Conservation (phyloP, 2,113 vertebrate species). For the Hippocampus mohnikei region DNA sequence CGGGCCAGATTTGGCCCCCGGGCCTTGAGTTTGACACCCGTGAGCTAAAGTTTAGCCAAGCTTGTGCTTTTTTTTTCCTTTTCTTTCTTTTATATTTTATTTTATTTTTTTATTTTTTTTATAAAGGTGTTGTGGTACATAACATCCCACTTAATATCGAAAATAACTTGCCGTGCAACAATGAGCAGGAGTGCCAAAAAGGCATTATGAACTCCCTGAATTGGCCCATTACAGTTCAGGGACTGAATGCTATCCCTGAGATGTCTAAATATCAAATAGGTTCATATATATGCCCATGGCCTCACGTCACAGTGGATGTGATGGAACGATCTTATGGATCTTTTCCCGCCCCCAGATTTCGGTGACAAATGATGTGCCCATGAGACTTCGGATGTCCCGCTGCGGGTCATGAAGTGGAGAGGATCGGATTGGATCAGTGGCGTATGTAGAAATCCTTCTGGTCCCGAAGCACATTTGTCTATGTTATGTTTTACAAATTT, state of each 20-base stretch:
- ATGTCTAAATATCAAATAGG: slow-evolving; percentile 47
- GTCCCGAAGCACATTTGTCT: too few species aligned
- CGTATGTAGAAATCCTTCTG: neutral
- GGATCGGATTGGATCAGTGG: neutral
- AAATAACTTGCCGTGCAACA: neutral
- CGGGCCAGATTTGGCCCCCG: too few species aligned
- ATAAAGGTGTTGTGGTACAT: neutral
- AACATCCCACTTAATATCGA: neutral
- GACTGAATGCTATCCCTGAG: slow-evolving; percentile 45
- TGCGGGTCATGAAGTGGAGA: neutral
- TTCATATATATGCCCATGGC: slow-evolving; percentile 40
- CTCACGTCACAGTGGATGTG: slow-evolving; percentile 33
- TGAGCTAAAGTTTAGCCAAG: slow-evolving; percentile 2
- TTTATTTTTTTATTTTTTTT: neutral
- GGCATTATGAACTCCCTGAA: slow-evolving; percentile 14
- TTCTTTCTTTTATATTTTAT: neutral
- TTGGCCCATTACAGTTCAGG: slow-evolving; percentile 22
- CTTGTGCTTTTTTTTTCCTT: neutral
- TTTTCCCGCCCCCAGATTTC: slow-evolving; percentile 11
- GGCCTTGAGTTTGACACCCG: too few species aligned
- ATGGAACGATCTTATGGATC: slow-evolving; percentile 27
- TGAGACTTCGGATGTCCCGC: neutral
- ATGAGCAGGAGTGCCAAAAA: slow-evolving; percentile 20
- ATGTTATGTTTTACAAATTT: too few species aligned
- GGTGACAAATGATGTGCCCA: slow-evolving; percentile 15